Evolutionary conservation across 2,888 invertebrate species (phyloP).

Genomic region (Synanthedon formicaeformis): DNA sequence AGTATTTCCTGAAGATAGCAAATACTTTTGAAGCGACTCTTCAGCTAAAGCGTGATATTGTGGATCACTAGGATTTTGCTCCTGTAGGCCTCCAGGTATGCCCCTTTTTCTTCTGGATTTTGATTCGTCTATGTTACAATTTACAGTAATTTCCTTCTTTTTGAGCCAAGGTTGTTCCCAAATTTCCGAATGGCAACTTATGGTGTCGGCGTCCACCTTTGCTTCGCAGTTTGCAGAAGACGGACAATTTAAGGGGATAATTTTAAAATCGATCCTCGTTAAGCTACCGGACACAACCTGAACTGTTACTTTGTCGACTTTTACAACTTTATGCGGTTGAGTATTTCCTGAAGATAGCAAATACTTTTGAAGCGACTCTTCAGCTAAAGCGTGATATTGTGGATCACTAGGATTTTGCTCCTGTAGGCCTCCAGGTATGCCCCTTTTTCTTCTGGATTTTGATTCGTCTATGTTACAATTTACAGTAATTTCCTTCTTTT

Average conservation of each 20-base stretch:
- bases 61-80: conserved; percentile 16
- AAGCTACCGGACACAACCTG: conserved; percentile 27
- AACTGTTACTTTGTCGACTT: conserved; percentile 24
- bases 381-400: conserved; percentile 23
- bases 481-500: conserved; percentile 30
- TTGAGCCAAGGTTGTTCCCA: conserved; percentile 1
- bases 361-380: conserved; percentile 24
- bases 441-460: neutral
- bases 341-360: conserved; percentile 9
- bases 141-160: neutral
- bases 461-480: conserved; percentile 7
- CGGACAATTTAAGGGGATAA: conserved; percentile 17
- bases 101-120: neutral
- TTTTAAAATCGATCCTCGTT: conserved; percentile 29
- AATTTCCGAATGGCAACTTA: conserved; percentile 1
- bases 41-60: conserved; percentile 24
- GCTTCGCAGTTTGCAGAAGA: neutral
- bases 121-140: neutral
- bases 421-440: neutral
- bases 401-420: conserved; percentile 17
- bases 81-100: neutral
- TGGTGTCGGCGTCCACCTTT: neutral
- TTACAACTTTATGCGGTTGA: conserved; percentile 18
- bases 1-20: conserved; percentile 9
- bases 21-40: conserved; percentile 23